Evolutionary conservation across 2,113 vertebrate genomes (phyloP).

Genomic region (Onychostruthus taczanowskii): DNA sequence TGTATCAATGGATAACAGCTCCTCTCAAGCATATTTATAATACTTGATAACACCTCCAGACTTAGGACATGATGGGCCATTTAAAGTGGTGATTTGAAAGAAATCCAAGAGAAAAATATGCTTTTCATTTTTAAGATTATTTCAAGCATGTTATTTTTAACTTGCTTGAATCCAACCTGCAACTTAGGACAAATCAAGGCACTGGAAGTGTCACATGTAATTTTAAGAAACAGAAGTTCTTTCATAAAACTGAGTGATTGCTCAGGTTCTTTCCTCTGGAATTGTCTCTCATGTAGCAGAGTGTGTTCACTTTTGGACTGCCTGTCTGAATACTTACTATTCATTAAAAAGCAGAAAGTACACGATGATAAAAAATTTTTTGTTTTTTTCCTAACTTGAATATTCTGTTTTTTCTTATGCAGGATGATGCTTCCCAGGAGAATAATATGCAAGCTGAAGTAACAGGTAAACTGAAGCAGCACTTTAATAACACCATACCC

Average conservation of each 20-base stretch:
- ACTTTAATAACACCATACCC: slow-evolving; percentile 88
- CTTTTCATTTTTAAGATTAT: neutral
- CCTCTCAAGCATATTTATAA: neutral
- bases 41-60: neutral
- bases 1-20: neutral
- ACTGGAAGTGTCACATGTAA: neutral
- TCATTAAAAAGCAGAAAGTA: neutral
- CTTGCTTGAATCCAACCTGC: neutral
- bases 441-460: slow-evolving; percentile 96
- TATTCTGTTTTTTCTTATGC: neutral
- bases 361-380: neutral
- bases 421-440: slow-evolving; percentile 87
- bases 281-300: neutral
- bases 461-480: slow-evolving; percentile 95
- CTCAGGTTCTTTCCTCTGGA: neutral
- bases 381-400: rapidly evolving
- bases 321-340: neutral
- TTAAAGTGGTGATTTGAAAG: neutral
- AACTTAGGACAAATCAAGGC: neutral
- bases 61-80: neutral
- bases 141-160: neutral
- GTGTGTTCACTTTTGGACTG: neutral
- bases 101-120: neutral
- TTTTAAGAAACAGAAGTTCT: neutral
- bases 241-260: neutral